Evolutionary conservation across 1,140 invertebrate genomes (phyloP).

Genomic region (Grapholita molesta): DNA sequence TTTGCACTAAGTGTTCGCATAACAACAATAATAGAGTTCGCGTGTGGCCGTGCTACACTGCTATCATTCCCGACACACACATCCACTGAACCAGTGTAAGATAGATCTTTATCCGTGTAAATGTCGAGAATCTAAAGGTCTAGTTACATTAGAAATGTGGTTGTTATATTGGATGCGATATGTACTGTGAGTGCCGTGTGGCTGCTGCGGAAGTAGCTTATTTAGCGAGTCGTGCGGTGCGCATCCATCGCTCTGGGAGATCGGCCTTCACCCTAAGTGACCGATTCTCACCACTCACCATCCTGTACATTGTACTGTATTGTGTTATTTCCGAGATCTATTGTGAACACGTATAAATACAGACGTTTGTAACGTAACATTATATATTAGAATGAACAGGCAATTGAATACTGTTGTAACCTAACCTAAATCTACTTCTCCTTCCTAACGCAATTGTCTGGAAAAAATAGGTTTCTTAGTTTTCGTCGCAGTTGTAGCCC

Average conservation of each 20-base stretch:
- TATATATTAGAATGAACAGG: too few relatives aligned
- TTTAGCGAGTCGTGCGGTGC: conserved; percentile 40
- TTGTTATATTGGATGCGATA: not conserved
- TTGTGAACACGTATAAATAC: not conserved
- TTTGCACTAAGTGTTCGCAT: conserved; percentile 10
- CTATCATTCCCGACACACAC: not conserved
- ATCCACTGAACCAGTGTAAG: not conserved
- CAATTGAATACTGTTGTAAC: too few relatives aligned
- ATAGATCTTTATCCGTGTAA: not conserved
- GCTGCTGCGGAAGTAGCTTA: conserved; percentile 42
- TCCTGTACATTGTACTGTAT: conserved; percentile 28
- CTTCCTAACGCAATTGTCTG: too few relatives aligned
- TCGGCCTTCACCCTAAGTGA: conserved; percentile 48
- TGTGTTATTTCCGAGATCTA: not conserved
- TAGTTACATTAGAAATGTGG: not conserved
- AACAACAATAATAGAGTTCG: conserved; percentile 30
- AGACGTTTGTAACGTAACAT: too few relatives aligned
- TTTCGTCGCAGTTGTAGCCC: too few relatives aligned
- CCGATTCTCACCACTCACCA: conserved; percentile 46
- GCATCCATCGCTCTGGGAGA: conserved; percentile 22
- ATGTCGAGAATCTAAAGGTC: not conserved
- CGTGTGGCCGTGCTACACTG: conserved; percentile 36
- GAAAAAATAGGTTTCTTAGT: too few relatives aligned
- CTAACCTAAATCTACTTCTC: too few relatives aligned
- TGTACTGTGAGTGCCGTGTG: conserved; percentile 10